These are phyloP conservation scores for Drosophila neutralis DNA, from an alignment of 2,888 invertebrate genomes.

Conservation along the genomic window DNA sequence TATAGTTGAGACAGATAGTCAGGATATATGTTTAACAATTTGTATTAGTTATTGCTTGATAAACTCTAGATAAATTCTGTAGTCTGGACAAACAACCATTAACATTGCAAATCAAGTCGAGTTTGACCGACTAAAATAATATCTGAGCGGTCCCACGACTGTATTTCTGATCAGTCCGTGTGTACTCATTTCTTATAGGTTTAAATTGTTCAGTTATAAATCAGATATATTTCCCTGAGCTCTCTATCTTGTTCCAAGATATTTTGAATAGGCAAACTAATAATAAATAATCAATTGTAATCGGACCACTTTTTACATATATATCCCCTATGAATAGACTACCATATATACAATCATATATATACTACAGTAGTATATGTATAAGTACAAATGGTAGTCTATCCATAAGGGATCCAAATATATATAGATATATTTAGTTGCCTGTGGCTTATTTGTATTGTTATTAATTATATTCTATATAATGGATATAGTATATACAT, in stretches of 20 bases:
- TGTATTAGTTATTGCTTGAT: constrained; percentile 42
- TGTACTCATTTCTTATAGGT: background rate
- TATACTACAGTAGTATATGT: too few species aligned
- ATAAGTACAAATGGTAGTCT: too few species aligned
- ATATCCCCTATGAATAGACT: background rate
- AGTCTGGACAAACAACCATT: background rate
- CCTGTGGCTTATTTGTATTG: background rate
- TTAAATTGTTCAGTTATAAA: background rate
- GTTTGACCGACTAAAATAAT: background rate
- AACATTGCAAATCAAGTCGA: background rate
- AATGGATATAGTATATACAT: too few species aligned
- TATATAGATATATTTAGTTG: background rate
- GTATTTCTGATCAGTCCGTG: background rate
- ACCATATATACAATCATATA: background rate
- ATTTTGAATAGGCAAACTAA: background rate
- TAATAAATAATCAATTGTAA: background rate
- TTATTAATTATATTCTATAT: too few species aligned
- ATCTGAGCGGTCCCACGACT: background rate
- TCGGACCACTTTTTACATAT: background rate
- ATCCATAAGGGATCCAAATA: background rate
- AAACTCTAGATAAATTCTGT: background rate
- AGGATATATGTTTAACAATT: constrained; percentile 5
- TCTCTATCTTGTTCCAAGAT: background rate
- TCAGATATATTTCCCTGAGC: background rate
- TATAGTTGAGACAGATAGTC: constrained; percentile 18